These are phyloP conservation scores for Pocillopora damicornis DNA, from an alignment of 64 coral and sea anemone species.

Conservation along the genomic window DNA sequence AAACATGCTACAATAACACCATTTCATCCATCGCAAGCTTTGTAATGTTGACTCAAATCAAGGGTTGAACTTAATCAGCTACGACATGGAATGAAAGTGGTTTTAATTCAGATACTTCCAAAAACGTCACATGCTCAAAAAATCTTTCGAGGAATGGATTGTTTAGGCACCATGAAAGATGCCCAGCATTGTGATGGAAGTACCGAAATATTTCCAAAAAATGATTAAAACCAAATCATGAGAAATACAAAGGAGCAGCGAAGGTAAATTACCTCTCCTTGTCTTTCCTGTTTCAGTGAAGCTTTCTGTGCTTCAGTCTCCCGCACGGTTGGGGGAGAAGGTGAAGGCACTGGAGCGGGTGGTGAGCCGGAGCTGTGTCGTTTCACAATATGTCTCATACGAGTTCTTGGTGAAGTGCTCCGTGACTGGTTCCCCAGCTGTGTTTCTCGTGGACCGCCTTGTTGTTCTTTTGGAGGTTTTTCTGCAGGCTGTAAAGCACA, in stretches of 20 bases:
- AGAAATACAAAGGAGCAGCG: not conserved
- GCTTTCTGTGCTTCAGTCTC: constrained; percentile 43
- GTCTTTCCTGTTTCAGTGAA: constrained; percentile 34
- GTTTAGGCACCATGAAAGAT: too few species aligned
- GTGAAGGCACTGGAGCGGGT: constrained; percentile 37
- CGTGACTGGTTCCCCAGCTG: not conserved
- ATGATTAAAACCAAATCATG: not conserved
- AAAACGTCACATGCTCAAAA: too few species aligned
- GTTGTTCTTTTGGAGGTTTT: not conserved
- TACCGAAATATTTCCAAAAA: too few species aligned
- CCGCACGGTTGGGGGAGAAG: constrained; percentile 49
- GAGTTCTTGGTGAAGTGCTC: constrained; percentile 29
- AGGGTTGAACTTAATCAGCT: too few species aligned
- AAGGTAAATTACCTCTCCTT: constrained; percentile 10
- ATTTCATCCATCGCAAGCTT: too few species aligned
- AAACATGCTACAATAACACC: too few species aligned
- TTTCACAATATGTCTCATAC: constrained; percentile 33
- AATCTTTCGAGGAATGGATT: too few species aligned
- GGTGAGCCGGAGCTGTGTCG: constrained; percentile 31
- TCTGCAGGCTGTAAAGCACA: not conserved
- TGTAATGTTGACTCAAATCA: too few species aligned
- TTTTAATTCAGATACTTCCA: too few species aligned
- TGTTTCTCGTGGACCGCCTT: not conserved
- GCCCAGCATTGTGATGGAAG: too few species aligned
- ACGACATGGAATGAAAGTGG: too few species aligned